Base-by-base conservation (phyloP, 2,113 vertebrate genomes). In the Sitta europaea region DNA sequence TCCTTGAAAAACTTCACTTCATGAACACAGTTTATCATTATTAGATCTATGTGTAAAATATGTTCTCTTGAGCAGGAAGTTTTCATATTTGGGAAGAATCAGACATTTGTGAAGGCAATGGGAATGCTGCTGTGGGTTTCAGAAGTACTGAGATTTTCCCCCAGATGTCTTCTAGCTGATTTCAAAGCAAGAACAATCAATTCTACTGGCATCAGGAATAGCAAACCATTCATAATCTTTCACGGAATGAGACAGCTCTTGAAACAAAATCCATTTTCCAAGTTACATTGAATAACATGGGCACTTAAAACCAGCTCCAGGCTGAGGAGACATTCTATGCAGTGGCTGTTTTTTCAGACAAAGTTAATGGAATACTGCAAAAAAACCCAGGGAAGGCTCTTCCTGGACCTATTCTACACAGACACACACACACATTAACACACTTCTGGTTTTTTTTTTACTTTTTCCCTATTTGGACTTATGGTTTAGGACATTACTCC, bases 161-260 rank as follows among this genome's bases (percentile, higher is more conserved):
- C 81, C 27, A 77, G 42, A 85, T 71, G 71, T 80, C 62, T 87
- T 76, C 77, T 28, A 57, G 62, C 15, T 93, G 70, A 61, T 83
- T 88, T 81, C 94, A 92, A 73, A 88, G 87, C 53, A 82, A 78
- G 43, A 90, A 77, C 45, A 67, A 88, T 48, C 75, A 89, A 82
- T 89, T 84, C 42, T 35, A 11, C 86, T 48, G 92, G 77, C 86
- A 89, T 84, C 3, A 91, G 54, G 40, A 90, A 77, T 27, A 84
- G 51, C 66, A 92, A 82, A 70, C 77, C 31, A 43, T 95, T 86
- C 70, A 61, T 59, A 87, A 96, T 65, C 86, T 67, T 81, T 77
- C 76, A 81, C 2, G 8, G 59, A 90, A 91, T 38, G 65, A 92
- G 74, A 84, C n/a, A 87, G 88, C 35, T 94, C 88, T 71, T 29